Percentiles rank a stretch among this genome's conserved stretches.
Conservation (phyloP, 2,797 vertebrate genomes). For the Enteromius afrohamiltoni region DNA sequence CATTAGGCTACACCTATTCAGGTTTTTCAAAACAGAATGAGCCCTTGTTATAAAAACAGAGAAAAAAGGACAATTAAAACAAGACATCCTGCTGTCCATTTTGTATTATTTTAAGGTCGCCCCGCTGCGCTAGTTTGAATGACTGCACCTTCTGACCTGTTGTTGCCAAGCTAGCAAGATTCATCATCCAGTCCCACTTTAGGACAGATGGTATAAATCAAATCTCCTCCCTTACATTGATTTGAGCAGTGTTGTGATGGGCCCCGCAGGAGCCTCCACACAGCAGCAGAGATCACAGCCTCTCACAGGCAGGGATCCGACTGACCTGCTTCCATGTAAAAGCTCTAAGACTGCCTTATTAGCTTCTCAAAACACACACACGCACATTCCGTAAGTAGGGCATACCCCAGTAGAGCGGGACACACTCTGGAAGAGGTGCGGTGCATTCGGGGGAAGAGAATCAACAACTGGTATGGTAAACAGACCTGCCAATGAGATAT, state of each 20-base stretch:
- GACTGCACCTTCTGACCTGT: background rate
- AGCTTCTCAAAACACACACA: slow-evolving; percentile 36
- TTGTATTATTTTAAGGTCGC: background rate
- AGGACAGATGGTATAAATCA: background rate
- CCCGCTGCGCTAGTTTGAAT: background rate
- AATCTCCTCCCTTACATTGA: slow-evolving; percentile 14
- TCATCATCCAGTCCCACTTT: background rate
- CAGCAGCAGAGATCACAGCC: slow-evolving; percentile 23
- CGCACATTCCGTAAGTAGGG: slow-evolving; percentile 31
- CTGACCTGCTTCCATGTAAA: slow-evolving; percentile 51
- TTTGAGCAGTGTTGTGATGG: slow-evolving; percentile 12
- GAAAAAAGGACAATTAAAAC: background rate
- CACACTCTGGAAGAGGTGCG: slow-evolving; percentile 15
- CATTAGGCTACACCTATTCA: background rate
- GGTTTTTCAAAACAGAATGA: background rate
- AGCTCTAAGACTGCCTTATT: slow-evolving; percentile 39
- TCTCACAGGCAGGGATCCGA: background rate
- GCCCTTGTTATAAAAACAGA: background rate
- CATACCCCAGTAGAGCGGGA: slow-evolving; percentile 23
- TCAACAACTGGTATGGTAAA: slow-evolving; percentile 22
- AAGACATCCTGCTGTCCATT: background rate
- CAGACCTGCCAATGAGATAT: background rate
- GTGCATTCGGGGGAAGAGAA: slow-evolving; percentile 12
- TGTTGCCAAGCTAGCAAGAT: background rate
- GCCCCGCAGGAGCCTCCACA: slow-evolving; percentile 1